Evolutionary conservation across 2,797 vertebrate genomes (phyloP), one percentile per base, ranked within the genome.

Genomic region (Melopsittacus undulatus): DNA sequence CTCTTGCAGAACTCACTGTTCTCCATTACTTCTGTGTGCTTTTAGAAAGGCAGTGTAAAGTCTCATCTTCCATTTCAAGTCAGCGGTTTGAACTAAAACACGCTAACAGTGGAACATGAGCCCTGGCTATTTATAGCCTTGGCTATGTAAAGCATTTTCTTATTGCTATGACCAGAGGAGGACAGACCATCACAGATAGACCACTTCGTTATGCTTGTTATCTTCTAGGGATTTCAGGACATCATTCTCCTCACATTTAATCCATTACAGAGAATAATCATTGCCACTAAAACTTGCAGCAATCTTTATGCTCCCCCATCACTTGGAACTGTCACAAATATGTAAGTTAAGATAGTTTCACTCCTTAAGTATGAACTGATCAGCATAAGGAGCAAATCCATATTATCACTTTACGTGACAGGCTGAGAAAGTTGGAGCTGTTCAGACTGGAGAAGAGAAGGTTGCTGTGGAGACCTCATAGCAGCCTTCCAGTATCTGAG

Each of bases 41-140:
- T 86, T 95, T 72, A 46, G 72, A 96, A 95, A 86, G 69, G 83
- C 95, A 89, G 67, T 10, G 68, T 43, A 42, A 92, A 92, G 61
- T 45, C 79, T 93, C 94, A 91, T 69, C 85, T 97, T 94, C 36
- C 91, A 95, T 87, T 95, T 91, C 74, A 76, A 81, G 54, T 94
- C 96, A 94, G 96, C 95, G 95, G 96, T 96, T 91, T 76, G 52
- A 94, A 81, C 79, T 54, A 96, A 89, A 96, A 97, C 86, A 80
- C 40, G 94, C 96, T 69, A 97, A 97, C 5, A 2, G 94, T 78
- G 84, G 95, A 98, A 98, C 94, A 96, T 63, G 89, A 96, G 92
- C 90, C 26, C 54, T 66, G 93, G 84, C 87, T 97, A 90, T 90
- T 92, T 90, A 96, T 98, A 98, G 98, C 97, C 96, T 96, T 97